A percentile compares a stretch with the other conserved stretches of the same genome.
These are phyloP conservation scores for Ennomos erosarius DNA, from an alignment of 2,888 invertebrate genomes.

Conservation along the genomic window DNA sequence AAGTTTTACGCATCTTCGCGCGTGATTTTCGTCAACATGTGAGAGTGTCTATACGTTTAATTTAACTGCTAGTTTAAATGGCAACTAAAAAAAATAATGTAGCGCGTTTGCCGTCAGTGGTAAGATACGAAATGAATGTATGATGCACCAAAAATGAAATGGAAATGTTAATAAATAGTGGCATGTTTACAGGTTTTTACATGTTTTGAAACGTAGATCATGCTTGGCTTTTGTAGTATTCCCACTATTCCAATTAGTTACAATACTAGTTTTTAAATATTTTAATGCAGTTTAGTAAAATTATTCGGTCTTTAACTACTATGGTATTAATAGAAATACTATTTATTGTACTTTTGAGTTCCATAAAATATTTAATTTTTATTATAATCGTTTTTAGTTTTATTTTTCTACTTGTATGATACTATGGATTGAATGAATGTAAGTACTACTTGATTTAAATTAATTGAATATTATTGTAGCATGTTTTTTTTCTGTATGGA, in stretches of 20 bases:
- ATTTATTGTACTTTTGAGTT: too few relatives aligned
- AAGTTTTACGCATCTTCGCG: constrained; percentile 19
- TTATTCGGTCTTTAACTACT: too few relatives aligned
- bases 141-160: constrained; percentile 61
- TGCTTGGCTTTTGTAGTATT: constrained; percentile 52
- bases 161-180: constrained; percentile 58
- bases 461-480: too few relatives aligned
- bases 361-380: too few relatives aligned
- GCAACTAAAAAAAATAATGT: constrained; percentile 80
- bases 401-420: too few relatives aligned
- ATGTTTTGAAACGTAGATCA: constrained; percentile 56
- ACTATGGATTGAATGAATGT: too few relatives aligned
- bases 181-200: constrained; percentile 82
- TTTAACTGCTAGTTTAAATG: constrained; percentile 55
- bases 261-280: too few relatives aligned
- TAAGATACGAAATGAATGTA: constrained; percentile 66
- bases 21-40: constrained; percentile 22
- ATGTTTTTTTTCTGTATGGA: too few relatives aligned
- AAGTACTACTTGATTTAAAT: too few relatives aligned
- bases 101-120: constrained; percentile 82
- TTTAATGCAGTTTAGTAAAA: too few relatives aligned
- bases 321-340: too few relatives aligned
- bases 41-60: constrained; percentile 34
- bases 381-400: too few relatives aligned
- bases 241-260: neutral